Evolutionary conservation across 2,113 vertebrate genomes (phyloP).

Genomic region (Steatornis caripensis): DNA sequence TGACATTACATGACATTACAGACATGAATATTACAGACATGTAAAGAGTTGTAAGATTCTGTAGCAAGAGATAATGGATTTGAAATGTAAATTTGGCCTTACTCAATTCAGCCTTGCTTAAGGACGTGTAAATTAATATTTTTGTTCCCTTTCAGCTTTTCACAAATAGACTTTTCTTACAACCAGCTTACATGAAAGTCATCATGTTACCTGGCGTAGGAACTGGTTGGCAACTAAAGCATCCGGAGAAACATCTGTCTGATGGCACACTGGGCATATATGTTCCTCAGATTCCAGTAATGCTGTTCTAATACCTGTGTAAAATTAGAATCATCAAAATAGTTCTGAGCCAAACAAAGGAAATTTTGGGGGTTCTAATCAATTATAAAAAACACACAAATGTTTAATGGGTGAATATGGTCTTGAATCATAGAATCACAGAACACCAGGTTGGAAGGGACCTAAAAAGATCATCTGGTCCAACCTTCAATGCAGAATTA

Average conservation of each 20-base stretch:
- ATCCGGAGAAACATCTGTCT: constrained; percentile 92
- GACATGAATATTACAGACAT: no score
- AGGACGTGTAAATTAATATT: background rate
- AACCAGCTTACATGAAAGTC: background rate
- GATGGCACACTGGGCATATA: constrained; percentile 89
- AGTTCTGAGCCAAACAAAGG: background rate
- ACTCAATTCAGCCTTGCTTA: background rate
- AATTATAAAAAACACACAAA: background rate
- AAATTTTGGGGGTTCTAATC: background rate
- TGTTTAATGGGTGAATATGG: accelerated
- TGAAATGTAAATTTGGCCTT: background rate
- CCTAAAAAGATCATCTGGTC: no score
- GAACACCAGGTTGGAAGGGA: no score
- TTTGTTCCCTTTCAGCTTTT: background rate
- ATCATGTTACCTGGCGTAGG: constrained; percentile 85
- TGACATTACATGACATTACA: no score
- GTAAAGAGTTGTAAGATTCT: background rate
- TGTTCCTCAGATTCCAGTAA: constrained; percentile 95
- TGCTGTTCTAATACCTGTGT: constrained; percentile 88
- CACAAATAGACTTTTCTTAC: background rate
- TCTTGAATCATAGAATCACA: no score
- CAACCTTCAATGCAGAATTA: no score
- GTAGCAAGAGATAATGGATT: background rate
- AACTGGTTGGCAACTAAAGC: constrained; percentile 95
- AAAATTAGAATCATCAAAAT: background rate